Conservation (phyloP, 2,888 invertebrate species). For the Amphimallon solstitiale region DNA sequence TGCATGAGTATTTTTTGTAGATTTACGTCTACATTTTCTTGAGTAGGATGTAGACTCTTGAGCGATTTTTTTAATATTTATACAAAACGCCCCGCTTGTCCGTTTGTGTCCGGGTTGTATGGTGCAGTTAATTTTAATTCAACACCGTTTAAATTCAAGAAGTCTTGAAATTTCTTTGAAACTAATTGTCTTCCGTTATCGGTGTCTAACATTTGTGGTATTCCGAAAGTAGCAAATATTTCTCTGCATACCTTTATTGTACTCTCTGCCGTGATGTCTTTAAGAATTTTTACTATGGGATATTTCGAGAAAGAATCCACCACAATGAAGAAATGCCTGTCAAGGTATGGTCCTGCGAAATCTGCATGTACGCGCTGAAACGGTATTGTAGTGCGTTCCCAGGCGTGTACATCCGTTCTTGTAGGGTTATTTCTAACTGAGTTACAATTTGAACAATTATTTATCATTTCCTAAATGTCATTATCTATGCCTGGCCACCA, state of each 20-base stretch:
- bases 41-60: slow-evolving; percentile 1
- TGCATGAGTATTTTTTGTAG: slow-evolving; percentile 23
- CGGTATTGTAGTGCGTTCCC: slow-evolving; percentile 41
- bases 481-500: slow-evolving; percentile 35
- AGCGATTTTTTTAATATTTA: slow-evolving; percentile 32
- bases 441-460: slow-evolving; percentile 29
- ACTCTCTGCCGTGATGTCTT: slow-evolving; percentile 39
- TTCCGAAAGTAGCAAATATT: slow-evolving; percentile 48
- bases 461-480: slow-evolving; percentile 22
- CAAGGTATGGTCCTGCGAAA: slow-evolving; percentile 42
- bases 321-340: slow-evolving; percentile 42
- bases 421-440: slow-evolving; percentile 38
- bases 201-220: slow-evolving; percentile 47
- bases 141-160: slow-evolving; percentile 37
- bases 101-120: slow-evolving; percentile 41
- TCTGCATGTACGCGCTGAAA: slow-evolving; percentile 45
- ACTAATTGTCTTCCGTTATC: slow-evolving; percentile 49
- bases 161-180: slow-evolving; percentile 44
- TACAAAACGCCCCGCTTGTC: slow-evolving; percentile 39
- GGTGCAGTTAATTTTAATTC: slow-evolving; percentile 37
- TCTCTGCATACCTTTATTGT: slow-evolving; percentile 38
- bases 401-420: slow-evolving; percentile 40
- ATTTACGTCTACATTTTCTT: slow-evolving; percentile 1
- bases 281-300: slow-evolving; percentile 44
- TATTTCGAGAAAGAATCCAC: slow-evolving; percentile 46